phyloP scores from a whole-genome alignment of 2,113 vertebrate genomes.

The Cyanoramphus novaezelandiae region DNA sequence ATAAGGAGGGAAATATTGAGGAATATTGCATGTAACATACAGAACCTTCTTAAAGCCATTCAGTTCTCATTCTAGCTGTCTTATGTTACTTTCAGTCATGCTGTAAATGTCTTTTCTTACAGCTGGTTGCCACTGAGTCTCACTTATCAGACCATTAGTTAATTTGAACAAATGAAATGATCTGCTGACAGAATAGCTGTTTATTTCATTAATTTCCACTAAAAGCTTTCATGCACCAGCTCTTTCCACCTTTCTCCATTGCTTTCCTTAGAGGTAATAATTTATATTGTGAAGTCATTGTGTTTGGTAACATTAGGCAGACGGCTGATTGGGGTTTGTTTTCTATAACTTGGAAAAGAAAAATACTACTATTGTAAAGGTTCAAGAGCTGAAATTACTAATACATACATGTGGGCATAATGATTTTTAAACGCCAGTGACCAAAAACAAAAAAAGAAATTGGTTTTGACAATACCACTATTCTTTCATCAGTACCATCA shows the following conservation, averaged over 20 bases:
- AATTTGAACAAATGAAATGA: conserved; percentile 17
- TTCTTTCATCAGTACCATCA: neutral
- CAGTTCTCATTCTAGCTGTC: neutral
- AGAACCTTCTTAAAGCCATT: neutral
- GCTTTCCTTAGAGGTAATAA: neutral
- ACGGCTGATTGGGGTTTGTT: neutral
- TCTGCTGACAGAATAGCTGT: conserved; percentile 23
- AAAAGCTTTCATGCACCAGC: neutral
- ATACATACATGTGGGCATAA: neutral
- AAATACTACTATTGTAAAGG: neutral
- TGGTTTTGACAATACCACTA: neutral
- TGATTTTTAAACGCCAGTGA: neutral
- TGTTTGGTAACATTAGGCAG: conserved; percentile 10
- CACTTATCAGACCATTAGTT: neutral
- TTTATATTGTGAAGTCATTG: neutral
- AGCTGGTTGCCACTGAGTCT: neutral
- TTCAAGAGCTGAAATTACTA: neutral
- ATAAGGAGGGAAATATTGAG: neutral
- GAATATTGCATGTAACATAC: neutral
- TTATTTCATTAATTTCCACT: conserved; percentile 31
- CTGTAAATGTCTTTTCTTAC: neutral
- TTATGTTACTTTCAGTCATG: neutral
- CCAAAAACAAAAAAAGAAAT: neutral
- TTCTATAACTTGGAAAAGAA: neutral
- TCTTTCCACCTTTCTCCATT: neutral